Evolutionary conservation across 2,113 vertebrate species (phyloP).

Genomic region (Litocranius walleri): DNA sequence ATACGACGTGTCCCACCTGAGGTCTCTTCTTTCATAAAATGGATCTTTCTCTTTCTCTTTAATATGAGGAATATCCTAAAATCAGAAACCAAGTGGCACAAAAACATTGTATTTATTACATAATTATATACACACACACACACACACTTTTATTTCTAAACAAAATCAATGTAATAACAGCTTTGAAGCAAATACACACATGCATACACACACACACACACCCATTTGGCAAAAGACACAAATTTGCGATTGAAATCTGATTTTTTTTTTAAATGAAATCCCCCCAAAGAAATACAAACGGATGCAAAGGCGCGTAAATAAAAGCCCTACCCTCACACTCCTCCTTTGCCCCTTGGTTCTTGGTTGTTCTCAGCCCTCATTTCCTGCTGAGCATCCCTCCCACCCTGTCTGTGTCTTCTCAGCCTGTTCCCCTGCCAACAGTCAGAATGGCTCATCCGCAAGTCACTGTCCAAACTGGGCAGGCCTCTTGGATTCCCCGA

Average conservation of each 20-base stretch:
- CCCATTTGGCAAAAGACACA: background rate
- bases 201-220: fast-evolving
- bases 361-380: background rate
- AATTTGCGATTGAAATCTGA: background rate
- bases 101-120: background rate
- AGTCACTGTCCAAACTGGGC: fast-evolving
- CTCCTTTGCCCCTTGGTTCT: background rate
- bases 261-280: background rate
- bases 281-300: background rate
- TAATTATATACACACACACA: background rate
- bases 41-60: background rate
- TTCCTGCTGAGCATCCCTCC: background rate
- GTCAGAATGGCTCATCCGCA: too few species aligned
- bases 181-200: background rate
- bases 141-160: background rate
- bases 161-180: background rate
- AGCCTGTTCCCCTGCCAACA: too few species aligned
- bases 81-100: background rate
- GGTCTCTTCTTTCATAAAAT: background rate
- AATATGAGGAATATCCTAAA: background rate
- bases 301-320: background rate
- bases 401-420: fast-evolving
- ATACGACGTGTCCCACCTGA: slow-evolving; percentile 30
- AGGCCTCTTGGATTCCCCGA: background rate
- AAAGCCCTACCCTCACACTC: background rate